Percentiles rank a stretch among this genome's conserved stretches.
These are phyloP conservation scores for Fulica atra DNA, from an alignment of 2,113 vertebrate genomes.

Conservation along the genomic window DNA sequence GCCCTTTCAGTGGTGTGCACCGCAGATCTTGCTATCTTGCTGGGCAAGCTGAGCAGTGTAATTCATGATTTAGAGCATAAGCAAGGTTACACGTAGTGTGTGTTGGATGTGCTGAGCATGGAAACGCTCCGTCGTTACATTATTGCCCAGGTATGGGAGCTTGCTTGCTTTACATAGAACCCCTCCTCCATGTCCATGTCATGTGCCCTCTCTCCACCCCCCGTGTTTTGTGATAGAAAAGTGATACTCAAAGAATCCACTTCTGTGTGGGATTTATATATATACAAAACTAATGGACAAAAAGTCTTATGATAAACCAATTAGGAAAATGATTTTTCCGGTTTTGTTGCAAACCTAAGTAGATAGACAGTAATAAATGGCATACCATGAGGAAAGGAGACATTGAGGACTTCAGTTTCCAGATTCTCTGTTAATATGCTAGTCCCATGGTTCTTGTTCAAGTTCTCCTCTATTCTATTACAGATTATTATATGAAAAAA, in stretches of 20 bases:
- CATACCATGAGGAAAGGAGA: background rate
- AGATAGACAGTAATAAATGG: background rate
- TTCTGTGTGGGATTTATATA: background rate
- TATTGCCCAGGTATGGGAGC: background rate
- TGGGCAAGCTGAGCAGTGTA: background rate
- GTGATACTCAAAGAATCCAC: background rate
- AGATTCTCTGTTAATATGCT: background rate
- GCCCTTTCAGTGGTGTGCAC: background rate
- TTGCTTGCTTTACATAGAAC: background rate
- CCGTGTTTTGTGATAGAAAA: background rate
- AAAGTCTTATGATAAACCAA: background rate
- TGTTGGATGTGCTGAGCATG: background rate
- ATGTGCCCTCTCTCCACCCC: too few relatives aligned
- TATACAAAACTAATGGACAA: background rate
- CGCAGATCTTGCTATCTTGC: background rate
- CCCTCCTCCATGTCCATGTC: too few relatives aligned
- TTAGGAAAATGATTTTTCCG: background rate
- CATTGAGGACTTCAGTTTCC: background rate
- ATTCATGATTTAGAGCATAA: background rate
- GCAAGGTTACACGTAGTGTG: rapidly evolving
- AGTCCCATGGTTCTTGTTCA: background rate
- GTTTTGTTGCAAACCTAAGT: background rate
- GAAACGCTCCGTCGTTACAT: background rate
- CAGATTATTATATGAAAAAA: background rate
- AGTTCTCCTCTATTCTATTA: background rate